Evolutionary conservation across 1,140 invertebrate genomes (phyloP), one percentile per base, ranked within the genome.

Genomic region (Eriosoma lanigerum): DNA sequence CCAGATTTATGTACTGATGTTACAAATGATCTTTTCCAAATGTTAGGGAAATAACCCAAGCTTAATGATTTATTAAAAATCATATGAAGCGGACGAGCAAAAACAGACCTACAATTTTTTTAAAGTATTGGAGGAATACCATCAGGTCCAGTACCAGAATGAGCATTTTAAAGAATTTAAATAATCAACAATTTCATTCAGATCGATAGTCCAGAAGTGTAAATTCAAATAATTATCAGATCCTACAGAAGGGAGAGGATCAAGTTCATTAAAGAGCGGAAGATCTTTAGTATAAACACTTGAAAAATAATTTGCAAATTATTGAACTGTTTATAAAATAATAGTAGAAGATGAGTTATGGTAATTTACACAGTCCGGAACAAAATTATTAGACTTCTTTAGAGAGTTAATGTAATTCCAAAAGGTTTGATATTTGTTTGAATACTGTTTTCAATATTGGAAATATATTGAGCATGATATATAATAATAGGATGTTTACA

Each of bases 1-100:
- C 58, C 24, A 29, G 58, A 29, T 62, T 54, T 54, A 54, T 54
- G 52, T 17, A 54, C 6, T 54, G 19, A 19, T 54, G 17, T n/a
- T n/a, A 54, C 9, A 54, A 54, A 54, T n/a, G 8, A 62, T 62
- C 8, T 29, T 62, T 62, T 62, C 58, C 26, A 62, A 62, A 29
- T 29, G 12, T 8, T 32, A 15, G 58, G 26, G 9, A 62, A 29
- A 29, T 62, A 62, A 62, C 58, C 58, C 3, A 62, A 32, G 3
- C 26, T 29, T 32, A 62, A 62, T 3, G 58, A 62, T 29, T 62
- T 62, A 62, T 62, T 29, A 32, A 62, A 29, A 62, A 62, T 62
- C 2, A 32, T 2, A 64, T 29, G 29, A 38, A 64, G 62, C 3
- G 62, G 62, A 8, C 6, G 10, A 19, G 19, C 15, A 38, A 64